Evolutionary conservation across 2,113 vertebrate genomes (phyloP).

Genomic region (Anolis sagrei): DNA sequence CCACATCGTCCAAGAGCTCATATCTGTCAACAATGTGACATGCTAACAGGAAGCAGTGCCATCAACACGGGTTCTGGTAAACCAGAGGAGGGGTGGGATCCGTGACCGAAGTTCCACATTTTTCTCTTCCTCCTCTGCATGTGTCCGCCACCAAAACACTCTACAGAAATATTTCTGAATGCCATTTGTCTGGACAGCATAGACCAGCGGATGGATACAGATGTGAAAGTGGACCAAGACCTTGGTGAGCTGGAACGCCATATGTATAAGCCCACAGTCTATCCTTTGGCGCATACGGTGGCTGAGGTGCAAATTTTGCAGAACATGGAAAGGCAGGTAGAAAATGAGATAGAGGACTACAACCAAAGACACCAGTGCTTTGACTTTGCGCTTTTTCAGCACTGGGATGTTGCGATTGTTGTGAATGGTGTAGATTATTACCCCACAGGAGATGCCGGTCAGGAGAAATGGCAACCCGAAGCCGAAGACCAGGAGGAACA

Average conservation of each 20-base stretch:
- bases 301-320: constrained; percentile 64
- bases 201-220: constrained; percentile 86
- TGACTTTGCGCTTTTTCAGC: constrained; percentile 77
- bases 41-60: neutral
- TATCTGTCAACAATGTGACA: neutral
- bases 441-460: constrained; percentile 75
- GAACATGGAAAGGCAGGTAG: constrained; percentile 83
- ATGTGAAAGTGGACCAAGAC: constrained; percentile 81
- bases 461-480: constrained; percentile 81
- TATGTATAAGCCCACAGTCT: neutral
- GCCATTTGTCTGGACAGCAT: constrained; percentile 79
- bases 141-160: accelerated
- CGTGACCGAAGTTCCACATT: neutral
- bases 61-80: neutral
- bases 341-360: constrained; percentile 78
- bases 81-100: neutral
- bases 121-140: neutral
- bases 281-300: neutral
- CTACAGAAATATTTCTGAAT: constrained; percentile 67
- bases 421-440: constrained; percentile 70
- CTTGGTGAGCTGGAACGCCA: constrained; percentile 76
- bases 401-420: constrained; percentile 68
- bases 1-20: no score
- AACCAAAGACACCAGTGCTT: constrained; percentile 69
- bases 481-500: constrained; percentile 71